Evolutionary conservation across 2,113 vertebrate species (phyloP).

Genomic region (Capreolus pygargus): DNA sequence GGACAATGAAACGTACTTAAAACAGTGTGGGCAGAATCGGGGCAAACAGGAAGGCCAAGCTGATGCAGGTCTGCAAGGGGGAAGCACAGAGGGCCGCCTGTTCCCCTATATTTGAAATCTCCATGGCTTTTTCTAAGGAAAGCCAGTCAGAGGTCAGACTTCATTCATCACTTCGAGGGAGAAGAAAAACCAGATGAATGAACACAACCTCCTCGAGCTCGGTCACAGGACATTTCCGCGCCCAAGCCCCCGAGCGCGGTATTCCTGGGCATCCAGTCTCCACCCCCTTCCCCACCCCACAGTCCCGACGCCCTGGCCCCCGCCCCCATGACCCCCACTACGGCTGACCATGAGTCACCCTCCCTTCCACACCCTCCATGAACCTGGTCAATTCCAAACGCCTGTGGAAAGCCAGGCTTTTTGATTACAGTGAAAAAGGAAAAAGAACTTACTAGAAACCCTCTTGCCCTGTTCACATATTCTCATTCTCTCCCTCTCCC

Average conservation of each 20-base stretch:
- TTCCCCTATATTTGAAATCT: too few species aligned
- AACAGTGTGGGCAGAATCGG: background rate
- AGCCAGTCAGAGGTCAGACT: background rate
- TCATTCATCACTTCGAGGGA: background rate
- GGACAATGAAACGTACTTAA: background rate
- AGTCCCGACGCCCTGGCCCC: background rate
- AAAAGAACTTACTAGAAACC: background rate
- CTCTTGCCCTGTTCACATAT: background rate
- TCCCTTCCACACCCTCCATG: fast-evolving
- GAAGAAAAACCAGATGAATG: background rate
- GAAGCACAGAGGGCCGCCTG: background rate
- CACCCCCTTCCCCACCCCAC: background rate
- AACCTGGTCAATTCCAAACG: background rate
- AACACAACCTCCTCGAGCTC: fast-evolving
- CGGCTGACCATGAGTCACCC: background rate
- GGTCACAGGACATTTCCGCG: too few species aligned
- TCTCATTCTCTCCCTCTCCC: background rate
- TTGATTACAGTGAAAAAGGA: background rate
- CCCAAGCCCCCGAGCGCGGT: fast-evolving
- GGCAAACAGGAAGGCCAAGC: background rate
- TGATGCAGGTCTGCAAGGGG: fast-evolving
- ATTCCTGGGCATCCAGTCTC: fast-evolving
- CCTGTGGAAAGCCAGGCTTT: background rate
- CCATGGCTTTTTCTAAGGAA: background rate
- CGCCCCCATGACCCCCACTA: background rate